These are phyloP conservation scores for Lomographa bimaculata DNA, from an alignment of 2,888 invertebrate species.

Conservation along the genomic window DNA sequence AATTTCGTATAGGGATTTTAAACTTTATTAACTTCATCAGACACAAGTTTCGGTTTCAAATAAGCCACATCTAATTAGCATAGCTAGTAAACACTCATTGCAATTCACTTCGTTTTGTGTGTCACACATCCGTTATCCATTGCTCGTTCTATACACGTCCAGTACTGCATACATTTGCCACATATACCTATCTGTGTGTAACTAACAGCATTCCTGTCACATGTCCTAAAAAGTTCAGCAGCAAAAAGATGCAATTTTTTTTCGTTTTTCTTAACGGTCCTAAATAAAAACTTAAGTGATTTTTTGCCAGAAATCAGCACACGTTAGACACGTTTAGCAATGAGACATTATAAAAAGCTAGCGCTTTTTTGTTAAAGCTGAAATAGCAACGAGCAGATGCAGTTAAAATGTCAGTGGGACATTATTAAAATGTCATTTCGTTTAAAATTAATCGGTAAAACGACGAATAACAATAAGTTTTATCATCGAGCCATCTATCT, in stretches of 20 bases:
- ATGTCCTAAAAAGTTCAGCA: conserved; percentile 6
- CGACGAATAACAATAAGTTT: no score
- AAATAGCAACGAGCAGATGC: conserved; percentile 1
- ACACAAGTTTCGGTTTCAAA: no score
- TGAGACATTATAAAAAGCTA: conserved; percentile 6
- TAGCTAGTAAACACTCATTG: conserved; percentile 35
- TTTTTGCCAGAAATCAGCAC: conserved; percentile 10
- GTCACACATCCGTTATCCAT: conserved; percentile 43
- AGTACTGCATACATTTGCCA: conserved; percentile 24
- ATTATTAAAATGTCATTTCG: no score
- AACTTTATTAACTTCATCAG: no score
- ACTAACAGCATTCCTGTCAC: conserved; percentile 1
- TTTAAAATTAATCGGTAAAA: no score
- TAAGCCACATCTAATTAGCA: no score
- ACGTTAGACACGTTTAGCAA: conserved; percentile 5
- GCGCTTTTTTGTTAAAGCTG: background rate
- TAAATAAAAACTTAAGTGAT: conserved; percentile 1
- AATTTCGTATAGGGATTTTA: no score
- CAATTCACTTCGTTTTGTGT: conserved; percentile 34
- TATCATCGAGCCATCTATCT: no score
- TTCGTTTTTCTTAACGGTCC: background rate
- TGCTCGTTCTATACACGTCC: conserved; percentile 39
- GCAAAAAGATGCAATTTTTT: conserved; percentile 6
- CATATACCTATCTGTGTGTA: background rate
- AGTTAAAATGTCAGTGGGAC: conserved; percentile 4